Evolutionary conservation across 2,113 vertebrate species (phyloP).

Genomic region (Engraulis encrasicolus): DNA sequence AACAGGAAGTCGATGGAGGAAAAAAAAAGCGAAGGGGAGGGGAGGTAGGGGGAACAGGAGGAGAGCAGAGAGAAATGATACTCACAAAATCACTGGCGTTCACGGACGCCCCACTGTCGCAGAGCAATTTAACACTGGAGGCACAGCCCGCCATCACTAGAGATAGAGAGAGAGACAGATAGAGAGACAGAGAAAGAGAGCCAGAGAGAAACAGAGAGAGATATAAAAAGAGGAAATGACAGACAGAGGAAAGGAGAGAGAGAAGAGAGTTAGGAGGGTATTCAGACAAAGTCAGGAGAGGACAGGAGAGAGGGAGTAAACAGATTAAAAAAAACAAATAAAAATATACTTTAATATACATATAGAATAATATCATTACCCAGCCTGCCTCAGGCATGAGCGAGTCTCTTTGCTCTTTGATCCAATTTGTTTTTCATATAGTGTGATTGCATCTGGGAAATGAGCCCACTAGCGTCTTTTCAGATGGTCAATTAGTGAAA

Average conservation of each 20-base stretch:
- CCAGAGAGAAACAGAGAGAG: background rate
- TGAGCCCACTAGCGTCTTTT: background rate
- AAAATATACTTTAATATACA: no score
- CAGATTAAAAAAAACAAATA: background rate
- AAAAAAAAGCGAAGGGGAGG: no score
- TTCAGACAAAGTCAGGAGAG: no score
- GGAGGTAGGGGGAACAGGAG: no score
- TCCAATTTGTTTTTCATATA: background rate
- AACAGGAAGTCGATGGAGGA: no score
- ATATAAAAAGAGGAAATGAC: background rate
- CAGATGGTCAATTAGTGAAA: background rate
- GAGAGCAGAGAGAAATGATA: no score
- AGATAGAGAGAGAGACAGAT: slow-evolving; percentile 17
- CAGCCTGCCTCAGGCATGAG: background rate
- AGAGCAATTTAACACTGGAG: slow-evolving; percentile 92
- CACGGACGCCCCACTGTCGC: slow-evolving; percentile 88
- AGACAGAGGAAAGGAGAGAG: no score
- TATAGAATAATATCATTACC: background rate
- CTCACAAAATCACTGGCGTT: slow-evolving; percentile 90
- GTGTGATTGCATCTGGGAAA: background rate
- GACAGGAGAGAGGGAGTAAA: no score
- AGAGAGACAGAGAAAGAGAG: background rate
- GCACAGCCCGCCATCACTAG: slow-evolving; percentile 93
- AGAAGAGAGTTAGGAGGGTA: no score
- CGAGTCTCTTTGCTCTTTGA: background rate